Evolutionary conservation across 2,113 vertebrate species (phyloP), one percentile per base, ranked within the genome.

Genomic region (Galeopterus variegatus): DNA sequence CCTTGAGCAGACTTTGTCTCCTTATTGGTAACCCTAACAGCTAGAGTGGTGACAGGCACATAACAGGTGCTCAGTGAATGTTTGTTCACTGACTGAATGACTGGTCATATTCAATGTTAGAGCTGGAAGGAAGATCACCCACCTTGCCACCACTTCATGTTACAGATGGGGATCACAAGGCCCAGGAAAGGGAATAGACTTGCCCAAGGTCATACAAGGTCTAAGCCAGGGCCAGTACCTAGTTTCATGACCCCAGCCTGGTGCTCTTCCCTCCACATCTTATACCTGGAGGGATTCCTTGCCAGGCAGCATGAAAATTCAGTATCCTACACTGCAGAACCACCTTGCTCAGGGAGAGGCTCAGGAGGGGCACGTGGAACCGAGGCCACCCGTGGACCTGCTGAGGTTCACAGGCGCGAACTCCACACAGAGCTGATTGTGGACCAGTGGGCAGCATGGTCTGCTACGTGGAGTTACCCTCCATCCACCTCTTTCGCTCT

Each of bases 371-470:
- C n/a, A 72, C 0, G 5, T 8, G n/a, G n/a, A 17, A n/a, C 19
- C 0, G 1, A 36, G 54, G 28, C 67, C 6, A 15, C 45, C 33
- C 24, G 45, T 0, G 12, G 12, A 54, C 45, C n/a, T 7, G 8
- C 7, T 3, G 7, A 54, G 58, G 54, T 52, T 58, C 92, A 9
- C 13, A 1, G 58, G n/a, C 18, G 9, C 76, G 52, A 26, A 0
- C 54, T 52, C 26, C 67, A 28, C 36, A 6, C 31, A 17, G 6
- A 21, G 58, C 24, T 4, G 24, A 36, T 0, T 0, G 6, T 8
- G 2, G 62, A 6, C 9, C 13, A 0, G 0, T 10, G 6, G n/a
- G 6, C 10, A 4, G 45, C 36, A 11, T 0, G 2, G 33, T 2
- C 48, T 50, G 41, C 88, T 0, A 0, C 0, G 13, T 0, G 6